Evolutionary conservation across 2,888 invertebrate species (phyloP), one percentile per base, ranked within the genome.

Genomic region (Peribatodes rhomboidaria): DNA sequence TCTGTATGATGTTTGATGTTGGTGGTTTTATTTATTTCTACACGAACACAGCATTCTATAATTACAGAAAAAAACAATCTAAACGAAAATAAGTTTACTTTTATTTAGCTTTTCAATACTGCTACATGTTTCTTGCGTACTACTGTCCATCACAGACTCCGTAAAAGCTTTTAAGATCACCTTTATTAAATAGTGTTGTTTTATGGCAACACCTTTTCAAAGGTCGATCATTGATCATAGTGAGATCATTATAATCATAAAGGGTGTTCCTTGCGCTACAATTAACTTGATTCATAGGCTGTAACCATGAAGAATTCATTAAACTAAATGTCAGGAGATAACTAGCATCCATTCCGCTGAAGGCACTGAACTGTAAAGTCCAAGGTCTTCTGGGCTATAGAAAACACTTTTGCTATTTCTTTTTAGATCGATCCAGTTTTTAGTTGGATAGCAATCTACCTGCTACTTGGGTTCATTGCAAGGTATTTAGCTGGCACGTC

Each of bases 281-380:
- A 65, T 65, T 60, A 56, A 42, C 37, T 65, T 44, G 37, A 65
- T 56, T 39, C 54, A 60, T 60, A 46, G 46, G 37, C 46, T 16
- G 20, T 64, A 35, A 42, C 58, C 55, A 44, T 39, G 59, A 57
- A 50, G 47, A 59, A 67, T 47, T 49, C 18, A 60, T 52, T 61
- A 49, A 50, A 44, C 41, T 33, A 67, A 70, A 70, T 67, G 65
- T 46, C 70, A 68, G 50, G 35, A 54, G 41, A 42, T 50, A 42
- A 54, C 47, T 59, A 61, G 54, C n/a, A 59, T 13, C 44, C 42
- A 59, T 4, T 8, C 62, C 20, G 52, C 41, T 53, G 39, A n/a
- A 62, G 64, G 47, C 63, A 66, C 60, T 31, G 69, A 27, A 61
- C 67, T 67, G 16, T 44, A 69, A 72, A 72, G 70, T 62, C 59